Evolutionary conservation across 2,797 vertebrate species (phyloP).

Genomic region (Acanthiza pusilla): DNA sequence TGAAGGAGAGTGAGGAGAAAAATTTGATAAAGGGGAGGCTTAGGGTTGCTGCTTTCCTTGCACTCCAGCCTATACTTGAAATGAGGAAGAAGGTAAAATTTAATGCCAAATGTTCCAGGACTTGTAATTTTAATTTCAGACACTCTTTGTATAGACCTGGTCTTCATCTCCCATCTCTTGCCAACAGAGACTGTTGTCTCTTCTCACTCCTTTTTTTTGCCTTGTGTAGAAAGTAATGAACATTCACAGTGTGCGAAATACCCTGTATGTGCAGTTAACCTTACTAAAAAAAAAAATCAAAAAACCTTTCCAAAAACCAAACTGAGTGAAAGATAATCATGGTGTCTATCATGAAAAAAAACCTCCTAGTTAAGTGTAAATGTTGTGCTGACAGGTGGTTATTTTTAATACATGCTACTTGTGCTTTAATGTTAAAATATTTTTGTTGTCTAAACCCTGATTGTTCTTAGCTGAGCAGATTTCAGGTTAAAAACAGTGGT

Average conservation of each 20-base stretch:
- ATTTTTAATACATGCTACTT: neutral
- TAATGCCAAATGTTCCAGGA: neutral
- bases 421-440: neutral
- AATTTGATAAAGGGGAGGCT: neutral
- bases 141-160: neutral
- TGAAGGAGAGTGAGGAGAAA: neutral
- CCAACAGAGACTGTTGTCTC: neutral
- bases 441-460: neutral
- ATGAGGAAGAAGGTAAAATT: neutral
- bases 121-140: neutral
- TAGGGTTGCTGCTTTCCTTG: neutral
- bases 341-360: neutral
- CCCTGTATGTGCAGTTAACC: neutral
- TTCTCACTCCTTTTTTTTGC: neutral
- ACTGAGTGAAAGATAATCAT: neutral
- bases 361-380: neutral
- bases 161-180: neutral
- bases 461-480: neutral
- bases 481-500: neutral
- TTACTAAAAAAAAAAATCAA: neutral
- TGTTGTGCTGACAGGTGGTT: neutral
- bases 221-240: neutral
- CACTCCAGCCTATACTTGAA: neutral
- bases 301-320: neutral
- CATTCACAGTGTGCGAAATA: neutral